phyloP scores from a whole-genome alignment of 2,888 invertebrate species.

The Pristionchus entomophagus region DNA sequence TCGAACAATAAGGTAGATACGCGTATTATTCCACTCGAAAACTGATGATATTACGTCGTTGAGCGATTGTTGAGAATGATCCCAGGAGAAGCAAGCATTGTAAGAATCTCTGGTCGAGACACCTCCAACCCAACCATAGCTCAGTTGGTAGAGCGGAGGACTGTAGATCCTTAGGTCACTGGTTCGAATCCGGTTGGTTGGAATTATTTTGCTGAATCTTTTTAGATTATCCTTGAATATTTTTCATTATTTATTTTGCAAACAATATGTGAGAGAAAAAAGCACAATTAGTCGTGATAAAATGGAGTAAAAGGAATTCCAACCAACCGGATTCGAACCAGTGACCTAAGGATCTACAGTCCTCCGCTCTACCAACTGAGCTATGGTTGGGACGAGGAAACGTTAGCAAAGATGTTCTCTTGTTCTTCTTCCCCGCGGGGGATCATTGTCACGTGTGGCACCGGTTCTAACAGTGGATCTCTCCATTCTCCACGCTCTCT shows the following conservation, averaged over 20 bases:
- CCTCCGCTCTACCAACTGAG: constrained; percentile 40
- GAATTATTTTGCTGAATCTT: neutral
- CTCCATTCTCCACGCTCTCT: no score
- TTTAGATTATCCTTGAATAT: no score
- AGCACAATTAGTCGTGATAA: no score
- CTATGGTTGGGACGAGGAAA: constrained; percentile 35
- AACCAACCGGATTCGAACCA: constrained; percentile 41
- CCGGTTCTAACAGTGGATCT: no score
- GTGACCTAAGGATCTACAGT: constrained; percentile 43
- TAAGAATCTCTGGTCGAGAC: neutral
- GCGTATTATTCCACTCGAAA: no score
- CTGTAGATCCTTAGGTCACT: constrained; percentile 43
- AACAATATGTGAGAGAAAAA: neutral
- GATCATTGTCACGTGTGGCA: no score
- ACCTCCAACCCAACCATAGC: constrained; percentile 30
- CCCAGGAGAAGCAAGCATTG: no score
- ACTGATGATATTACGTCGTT: no score
- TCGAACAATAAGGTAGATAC: constrained; percentile 13
- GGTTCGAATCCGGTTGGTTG: constrained; percentile 41
- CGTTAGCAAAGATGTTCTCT: no score
- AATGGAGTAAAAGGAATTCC: no score
- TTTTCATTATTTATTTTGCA: neutral
- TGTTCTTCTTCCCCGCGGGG: no score
- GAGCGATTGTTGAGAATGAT: no score
- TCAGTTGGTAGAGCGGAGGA: constrained; percentile 40